Conservation (phyloP, 2,797 vertebrate genomes). For the Poeciliopsis turneri region DNA sequence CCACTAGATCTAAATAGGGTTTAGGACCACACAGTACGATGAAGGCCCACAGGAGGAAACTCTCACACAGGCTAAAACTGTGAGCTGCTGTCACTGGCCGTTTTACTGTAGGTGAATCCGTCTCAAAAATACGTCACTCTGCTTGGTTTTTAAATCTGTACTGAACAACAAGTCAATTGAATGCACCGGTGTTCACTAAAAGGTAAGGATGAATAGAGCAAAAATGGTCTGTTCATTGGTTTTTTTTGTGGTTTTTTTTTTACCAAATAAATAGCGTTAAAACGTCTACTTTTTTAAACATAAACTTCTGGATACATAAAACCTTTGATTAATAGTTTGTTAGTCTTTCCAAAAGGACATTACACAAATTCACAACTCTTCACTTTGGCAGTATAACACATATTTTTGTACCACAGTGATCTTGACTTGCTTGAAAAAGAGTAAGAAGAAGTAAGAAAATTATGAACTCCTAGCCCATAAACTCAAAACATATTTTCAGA, state of each 20-base stretch:
- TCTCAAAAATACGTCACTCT: constrained; percentile 50
- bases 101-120: constrained; percentile 64
- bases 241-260: not conserved
- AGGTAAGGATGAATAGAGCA: not conserved
- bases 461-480: too few species aligned
- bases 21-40: constrained; percentile 80
- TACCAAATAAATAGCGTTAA: too few species aligned
- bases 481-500: too few species aligned
- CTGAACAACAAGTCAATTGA: constrained; percentile 23
- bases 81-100: constrained; percentile 64
- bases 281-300: not conserved
- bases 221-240: not conserved
- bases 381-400: not conserved
- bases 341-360: not conserved
- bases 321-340: not conserved
- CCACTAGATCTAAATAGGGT: constrained; percentile 80
- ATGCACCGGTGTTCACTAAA: constrained; percentile 2
- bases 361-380: not conserved
- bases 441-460: too few species aligned
- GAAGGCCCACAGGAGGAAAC: constrained; percentile 68
- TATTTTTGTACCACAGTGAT: too few species aligned
- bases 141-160: constrained; percentile 38
- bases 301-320: constrained; percentile 1
- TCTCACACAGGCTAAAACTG: constrained; percentile 58
- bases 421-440: too few species aligned